Percentiles rank a stretch among this genome's conserved stretches.
Evolutionary conservation across 2,888 invertebrate species (phyloP).

Genomic region (Lasioglossum lativentre): DNA sequence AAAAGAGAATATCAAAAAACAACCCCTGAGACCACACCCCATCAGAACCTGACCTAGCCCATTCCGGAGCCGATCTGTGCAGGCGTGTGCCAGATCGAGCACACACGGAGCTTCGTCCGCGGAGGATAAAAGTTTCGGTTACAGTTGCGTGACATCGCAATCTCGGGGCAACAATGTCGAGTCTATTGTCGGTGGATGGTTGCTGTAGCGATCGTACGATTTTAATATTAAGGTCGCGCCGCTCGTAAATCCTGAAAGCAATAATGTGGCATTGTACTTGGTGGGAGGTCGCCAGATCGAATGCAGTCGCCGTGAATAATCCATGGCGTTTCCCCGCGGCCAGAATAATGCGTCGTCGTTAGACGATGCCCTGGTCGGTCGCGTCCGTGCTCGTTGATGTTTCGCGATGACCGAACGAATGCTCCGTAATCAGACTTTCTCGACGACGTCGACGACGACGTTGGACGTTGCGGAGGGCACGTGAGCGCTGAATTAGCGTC

Average conservation of each 20-base stretch:
- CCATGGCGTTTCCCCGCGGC: constrained; percentile 48
- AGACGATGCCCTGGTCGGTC: constrained; percentile 30
- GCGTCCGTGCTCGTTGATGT: constrained; percentile 24
- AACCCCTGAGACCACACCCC: neutral
- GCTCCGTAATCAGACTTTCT: constrained; percentile 57
- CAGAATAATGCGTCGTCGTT: constrained; percentile 61
- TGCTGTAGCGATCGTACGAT: constrained; percentile 40
- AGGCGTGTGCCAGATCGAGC: neutral
- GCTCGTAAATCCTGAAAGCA: constrained; percentile 56
- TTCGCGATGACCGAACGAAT: constrained; percentile 38
- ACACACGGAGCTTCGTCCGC: neutral
- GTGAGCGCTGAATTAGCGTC: constrained; percentile 55
- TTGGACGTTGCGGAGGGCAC: constrained; percentile 20
- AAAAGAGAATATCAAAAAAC: neutral
- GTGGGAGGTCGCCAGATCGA: constrained; percentile 67
- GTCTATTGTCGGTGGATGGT: constrained; percentile 30
- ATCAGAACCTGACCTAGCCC: neutral
- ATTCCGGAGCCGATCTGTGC: neutral
- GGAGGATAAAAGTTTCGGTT: constrained; percentile 2
- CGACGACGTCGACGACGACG: constrained; percentile 16
- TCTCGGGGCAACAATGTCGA: constrained; percentile 23
- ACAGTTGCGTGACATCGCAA: neutral
- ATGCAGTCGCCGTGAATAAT: constrained; percentile 61
- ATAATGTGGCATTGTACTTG: constrained; percentile 63
- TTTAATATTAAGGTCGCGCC: constrained; percentile 62